Percentiles rank a stretch among this genome's conserved stretches.
phyloP scores from a whole-genome alignment of 2,888 invertebrate genomes.

The Drosophila histrio region DNA sequence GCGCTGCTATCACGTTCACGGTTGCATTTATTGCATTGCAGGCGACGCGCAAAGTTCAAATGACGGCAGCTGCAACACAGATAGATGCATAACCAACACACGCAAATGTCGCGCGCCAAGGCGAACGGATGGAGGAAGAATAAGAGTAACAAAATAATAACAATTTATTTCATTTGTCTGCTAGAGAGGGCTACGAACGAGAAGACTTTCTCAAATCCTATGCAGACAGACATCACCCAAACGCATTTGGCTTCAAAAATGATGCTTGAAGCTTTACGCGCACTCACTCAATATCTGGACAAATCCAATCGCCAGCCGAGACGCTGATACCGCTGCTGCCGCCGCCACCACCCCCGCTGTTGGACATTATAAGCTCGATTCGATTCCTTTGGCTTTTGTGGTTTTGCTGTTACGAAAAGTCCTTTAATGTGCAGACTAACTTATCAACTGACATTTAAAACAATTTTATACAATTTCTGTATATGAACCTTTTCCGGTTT shows the following conservation, averaged over 20 bases:
- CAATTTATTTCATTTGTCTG: conserved; percentile 53
- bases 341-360: conserved; percentile 48
- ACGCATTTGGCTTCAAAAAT: conserved; percentile 27
- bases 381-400: conserved; percentile 1
- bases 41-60: conserved; percentile 96
- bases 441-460: conserved; percentile 44
- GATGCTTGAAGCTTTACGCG: conserved; percentile 69
- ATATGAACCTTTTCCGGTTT: conserved; percentile 61
- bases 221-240: conserved; percentile 34
- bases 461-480: conserved; percentile 68
- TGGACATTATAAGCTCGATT: conserved; percentile 53
- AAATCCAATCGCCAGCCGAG: conserved; percentile 74
- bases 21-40: conserved; percentile 94
- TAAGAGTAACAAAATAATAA: conserved; percentile 52
- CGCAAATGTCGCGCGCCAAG: conserved; percentile 36
- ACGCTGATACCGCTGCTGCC: conserved; percentile 53
- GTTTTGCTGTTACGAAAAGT: conserved; percentile 23
- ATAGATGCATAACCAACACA: conserved; percentile 38
- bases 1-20: conserved; percentile 75
- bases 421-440: neutral
- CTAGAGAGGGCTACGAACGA: conserved; percentile 13
- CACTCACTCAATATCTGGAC: conserved; percentile 83
- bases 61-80: conserved; percentile 89
- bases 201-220: conserved; percentile 24
- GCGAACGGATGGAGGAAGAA: conserved; percentile 48